Conservation (phyloP, 2,113 vertebrate genomes). For the Vulpes ferrilata region DNA sequence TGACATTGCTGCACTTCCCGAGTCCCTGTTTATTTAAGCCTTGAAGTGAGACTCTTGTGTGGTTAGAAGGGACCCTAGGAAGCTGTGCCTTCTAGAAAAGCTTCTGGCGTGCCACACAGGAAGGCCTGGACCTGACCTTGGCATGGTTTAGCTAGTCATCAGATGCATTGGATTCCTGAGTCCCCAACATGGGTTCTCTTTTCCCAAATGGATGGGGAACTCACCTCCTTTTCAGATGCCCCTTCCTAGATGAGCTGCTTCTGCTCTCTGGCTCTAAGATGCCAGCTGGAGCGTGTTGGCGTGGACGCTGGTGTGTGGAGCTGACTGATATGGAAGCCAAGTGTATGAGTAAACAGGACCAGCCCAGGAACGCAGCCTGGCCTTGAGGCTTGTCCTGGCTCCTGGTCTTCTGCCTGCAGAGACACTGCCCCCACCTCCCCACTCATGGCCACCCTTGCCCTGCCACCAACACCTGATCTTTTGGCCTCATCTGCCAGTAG, state of each 20-base stretch:
- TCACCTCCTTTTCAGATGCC: neutral
- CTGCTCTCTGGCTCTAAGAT: neutral
- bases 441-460: neutral
- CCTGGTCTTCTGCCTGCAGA: neutral
- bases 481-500: neutral
- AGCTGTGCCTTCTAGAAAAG: neutral
- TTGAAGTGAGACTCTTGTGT: neutral
- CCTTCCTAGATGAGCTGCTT: neutral
- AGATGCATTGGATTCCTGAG: neutral
- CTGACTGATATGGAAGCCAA: neutral
- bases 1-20: neutral
- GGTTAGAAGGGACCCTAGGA: neutral
- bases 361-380: neutral
- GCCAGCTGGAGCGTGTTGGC: neutral
- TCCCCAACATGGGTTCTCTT: neutral
- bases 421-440: neutral
- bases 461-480: neutral
- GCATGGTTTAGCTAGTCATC: neutral
- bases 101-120: neutral
- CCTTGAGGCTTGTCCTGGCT: neutral
- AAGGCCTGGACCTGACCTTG: neutral
- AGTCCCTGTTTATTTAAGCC: neutral
- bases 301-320: neutral
- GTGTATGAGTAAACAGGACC: neutral
- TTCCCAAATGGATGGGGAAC: neutral